Percentiles rank a stretch among this genome's conserved stretches.
These are phyloP conservation scores for Pomacea maculata DNA, from an alignment of 1,140 invertebrate species.

Conservation along the genomic window DNA sequence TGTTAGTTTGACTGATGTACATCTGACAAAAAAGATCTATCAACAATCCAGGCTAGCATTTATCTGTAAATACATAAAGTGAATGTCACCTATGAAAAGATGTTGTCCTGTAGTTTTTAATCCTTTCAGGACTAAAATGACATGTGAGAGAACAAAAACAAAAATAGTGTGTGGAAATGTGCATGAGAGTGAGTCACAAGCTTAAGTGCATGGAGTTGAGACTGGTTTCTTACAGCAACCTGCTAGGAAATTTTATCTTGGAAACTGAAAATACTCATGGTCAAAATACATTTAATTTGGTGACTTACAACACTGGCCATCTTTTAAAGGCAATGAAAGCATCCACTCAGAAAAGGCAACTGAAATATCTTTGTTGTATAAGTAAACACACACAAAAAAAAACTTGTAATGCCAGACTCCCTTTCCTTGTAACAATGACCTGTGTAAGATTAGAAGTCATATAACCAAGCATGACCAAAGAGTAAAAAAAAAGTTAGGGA, in stretches of 20 bases:
- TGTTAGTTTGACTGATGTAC: no score
- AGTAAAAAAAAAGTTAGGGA: neutral
- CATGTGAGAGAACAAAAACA: neutral
- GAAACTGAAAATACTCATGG: slow-evolving; percentile 19
- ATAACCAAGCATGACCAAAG: neutral
- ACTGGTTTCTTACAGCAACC: neutral
- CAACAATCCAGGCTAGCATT: no score
- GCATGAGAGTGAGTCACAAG: neutral
- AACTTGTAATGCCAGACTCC: neutral
- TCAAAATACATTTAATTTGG: slow-evolving; percentile 7
- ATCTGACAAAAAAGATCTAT: no score
- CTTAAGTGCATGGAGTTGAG: no score
- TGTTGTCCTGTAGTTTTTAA: neutral
- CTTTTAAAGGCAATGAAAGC: neutral
- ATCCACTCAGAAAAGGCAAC: no score
- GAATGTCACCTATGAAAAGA: no score
- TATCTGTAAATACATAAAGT: no score
- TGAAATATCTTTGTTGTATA: neutral
- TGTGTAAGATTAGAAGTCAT: neutral
- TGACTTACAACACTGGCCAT: slow-evolving; percentile 9
- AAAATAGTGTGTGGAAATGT: neutral
- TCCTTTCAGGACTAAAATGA: neutral
- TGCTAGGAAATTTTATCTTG: neutral
- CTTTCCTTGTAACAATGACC: neutral
- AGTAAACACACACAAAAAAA: neutral